Evolutionary conservation across 92 coral and sea anemone genomes (phyloP).

Genomic region (Pocillopora grandis): DNA sequence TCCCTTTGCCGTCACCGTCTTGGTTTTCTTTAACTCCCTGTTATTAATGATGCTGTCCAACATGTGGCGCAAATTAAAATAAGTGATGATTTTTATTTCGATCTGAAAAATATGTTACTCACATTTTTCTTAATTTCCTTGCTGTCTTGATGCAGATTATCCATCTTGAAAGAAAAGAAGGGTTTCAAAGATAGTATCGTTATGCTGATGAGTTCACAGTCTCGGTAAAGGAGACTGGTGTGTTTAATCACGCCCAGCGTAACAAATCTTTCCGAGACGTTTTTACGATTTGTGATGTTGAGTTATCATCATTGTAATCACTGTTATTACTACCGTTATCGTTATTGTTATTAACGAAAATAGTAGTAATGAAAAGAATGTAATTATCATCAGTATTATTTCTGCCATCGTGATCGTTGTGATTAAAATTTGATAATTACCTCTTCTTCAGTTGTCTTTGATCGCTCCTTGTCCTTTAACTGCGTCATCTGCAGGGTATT

Average conservation of each 20-base stretch:
- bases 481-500: background rate
- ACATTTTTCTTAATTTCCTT: slow-evolving; percentile 2
- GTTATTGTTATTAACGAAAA: too few species aligned
- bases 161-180: background rate
- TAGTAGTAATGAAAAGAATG: too few species aligned
- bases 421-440: background rate
- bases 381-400: too few species aligned
- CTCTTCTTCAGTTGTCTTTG: background rate
- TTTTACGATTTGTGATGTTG: too few species aligned
- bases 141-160: background rate
- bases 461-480: background rate
- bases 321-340: too few species aligned
- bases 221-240: too few species aligned
- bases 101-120: background rate
- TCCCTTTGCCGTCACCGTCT: too few species aligned
- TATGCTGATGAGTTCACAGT: background rate
- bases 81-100: background rate
- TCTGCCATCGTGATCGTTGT: background rate
- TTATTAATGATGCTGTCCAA: too few species aligned
- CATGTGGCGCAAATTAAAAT: too few species aligned
- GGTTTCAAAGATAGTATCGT: background rate
- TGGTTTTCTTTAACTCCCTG: too few species aligned
- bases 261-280: too few species aligned
- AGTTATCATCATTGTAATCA: too few species aligned
- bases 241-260: background rate